Base-by-base conservation (phyloP, 2,888 invertebrate species). In the Nebria brevicollis region DNA sequence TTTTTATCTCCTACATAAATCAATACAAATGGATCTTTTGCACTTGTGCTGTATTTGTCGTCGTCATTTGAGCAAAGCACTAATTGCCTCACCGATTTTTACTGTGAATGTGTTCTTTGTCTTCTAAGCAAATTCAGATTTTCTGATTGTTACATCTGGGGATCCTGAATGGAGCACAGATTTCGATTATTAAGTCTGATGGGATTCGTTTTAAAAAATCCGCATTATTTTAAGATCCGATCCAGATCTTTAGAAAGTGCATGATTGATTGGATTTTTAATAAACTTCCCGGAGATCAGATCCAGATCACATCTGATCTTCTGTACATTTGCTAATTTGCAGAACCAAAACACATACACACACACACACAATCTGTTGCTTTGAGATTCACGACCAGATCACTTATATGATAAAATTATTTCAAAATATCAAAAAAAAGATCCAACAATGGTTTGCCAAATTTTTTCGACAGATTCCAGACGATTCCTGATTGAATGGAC, bases 41-140 rank as follows among this genome's bases (percentile, higher is more conserved):
- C 68, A 77, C 72, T 43, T 77, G 72, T 77, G 77, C 54, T 54
- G 54, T 54, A 11, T 54, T 11, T 54, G 34, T 34, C 34, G 34
- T 34, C 34, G 34, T 34, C 5, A 34, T 34, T 34, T 34, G 34
- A 34, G 1, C 20, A 34, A 34, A 2, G 34, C 34, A 34, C 34
- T 34, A 34, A 34, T 34, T 34, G 34, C 5, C 34, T 34, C 34
- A 34, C 34, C 34, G 34, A 34, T 34, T 34, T 34, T 34, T 34
- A 34, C 20, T 34, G 34, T 34, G 34, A 34, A 2, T 34, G 34
- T 34, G 34, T 34, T 34, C 5, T 34, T 34, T 4, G 5, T 34
- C 34, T 34, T 34, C 34, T 34, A 34, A 54, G 2, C 4, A 5
- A 13, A 54, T 6, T 13, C 54, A 6, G 54, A 54, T 54, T 13